phyloP scores from a whole-genome alignment of 2,888 invertebrate species.

The Cylloceria caligata region DNA sequence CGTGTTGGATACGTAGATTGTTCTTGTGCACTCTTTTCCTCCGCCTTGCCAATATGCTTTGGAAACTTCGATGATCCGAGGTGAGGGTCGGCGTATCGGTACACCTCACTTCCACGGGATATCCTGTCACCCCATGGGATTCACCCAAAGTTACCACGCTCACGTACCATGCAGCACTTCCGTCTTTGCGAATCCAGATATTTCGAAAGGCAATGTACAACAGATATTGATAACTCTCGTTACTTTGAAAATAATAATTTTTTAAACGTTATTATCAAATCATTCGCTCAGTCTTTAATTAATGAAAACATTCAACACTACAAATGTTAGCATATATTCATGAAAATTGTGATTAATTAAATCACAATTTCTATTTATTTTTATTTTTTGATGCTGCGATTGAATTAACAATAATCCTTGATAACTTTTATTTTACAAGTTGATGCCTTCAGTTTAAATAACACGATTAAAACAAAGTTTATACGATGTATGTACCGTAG shows the following conservation, averaged over 20 bases:
- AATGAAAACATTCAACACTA: too few relatives aligned
- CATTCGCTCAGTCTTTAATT: neutral
- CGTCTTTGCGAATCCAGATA: constrained; percentile 32
- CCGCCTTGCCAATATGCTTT: constrained; percentile 46
- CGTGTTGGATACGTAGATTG: constrained; percentile 54
- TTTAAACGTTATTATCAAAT: neutral
- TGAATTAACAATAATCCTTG: too few relatives aligned
- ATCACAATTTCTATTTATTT: too few relatives aligned
- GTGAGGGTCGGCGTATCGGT: constrained; percentile 57
- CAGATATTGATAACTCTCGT: constrained; percentile 16
- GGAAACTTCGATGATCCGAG: constrained; percentile 66
- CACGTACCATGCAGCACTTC: constrained; percentile 39
- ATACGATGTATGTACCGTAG: too few relatives aligned
- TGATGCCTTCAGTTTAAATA: too few relatives aligned
- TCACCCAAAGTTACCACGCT: constrained; percentile 60
- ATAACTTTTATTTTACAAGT: too few relatives aligned
- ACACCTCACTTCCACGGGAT: constrained; percentile 74
- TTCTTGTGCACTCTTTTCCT: constrained; percentile 48
- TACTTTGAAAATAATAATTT: neutral
- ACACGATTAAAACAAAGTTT: too few relatives aligned
- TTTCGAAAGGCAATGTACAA: neutral
- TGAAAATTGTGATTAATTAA: too few relatives aligned
- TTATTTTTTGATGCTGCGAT: too few relatives aligned
- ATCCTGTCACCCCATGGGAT: constrained; percentile 73
- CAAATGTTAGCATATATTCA: too few relatives aligned